Evolutionary conservation across 1,140 invertebrate species (phyloP), one percentile per base, ranked within the genome.

Genomic region (Scaptodrosophila lebanonensis): DNA sequence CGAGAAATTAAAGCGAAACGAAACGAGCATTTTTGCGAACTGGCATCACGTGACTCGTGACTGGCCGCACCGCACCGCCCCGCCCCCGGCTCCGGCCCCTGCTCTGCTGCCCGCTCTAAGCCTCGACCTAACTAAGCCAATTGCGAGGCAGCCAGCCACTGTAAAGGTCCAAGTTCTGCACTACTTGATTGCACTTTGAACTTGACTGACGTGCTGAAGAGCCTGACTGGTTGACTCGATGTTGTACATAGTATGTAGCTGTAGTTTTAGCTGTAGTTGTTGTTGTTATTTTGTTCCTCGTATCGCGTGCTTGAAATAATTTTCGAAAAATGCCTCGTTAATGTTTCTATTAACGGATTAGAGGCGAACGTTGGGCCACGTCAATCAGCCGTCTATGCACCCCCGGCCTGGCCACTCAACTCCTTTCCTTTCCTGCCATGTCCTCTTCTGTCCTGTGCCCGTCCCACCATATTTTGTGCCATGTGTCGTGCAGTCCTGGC

Each of bases 341-440:
- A 85, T 85, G 83, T 85, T 85, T 85, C 83, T 83, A 85, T 85
- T 85, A 85, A 85, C 72, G 77, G 83, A 85, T 85, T 85, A 85
- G 69, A 51, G 63, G 44, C 60, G 64, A 72, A 53, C 54, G 64
- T 43, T 53, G 54, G n/a, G 73, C 51, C 72, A 57, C 45, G 72
- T 76, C 72, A 76, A 68, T 68, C 73, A 68, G 59, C 39, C 30
- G 44, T 27, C 9, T 35, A 12, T 9, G 36, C n/a, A 16, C 12
- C 7, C 35, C 12, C 15, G 9, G 6, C 38, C 16, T 20, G 27
- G 12, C 42, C 32, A 25, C 32, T n/a, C n/a, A n/a, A n/a, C n/a
- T n/a, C n/a, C n/a, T n/a, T n/a, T n/a, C n/a, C n/a, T n/a, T n/a
- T n/a, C n/a, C n/a, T n/a, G n/a, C n/a, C n/a, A n/a, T n/a, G n/a